Evolutionary conservation across 2,888 invertebrate genomes (phyloP).

Genomic region (Idaea aversata): DNA sequence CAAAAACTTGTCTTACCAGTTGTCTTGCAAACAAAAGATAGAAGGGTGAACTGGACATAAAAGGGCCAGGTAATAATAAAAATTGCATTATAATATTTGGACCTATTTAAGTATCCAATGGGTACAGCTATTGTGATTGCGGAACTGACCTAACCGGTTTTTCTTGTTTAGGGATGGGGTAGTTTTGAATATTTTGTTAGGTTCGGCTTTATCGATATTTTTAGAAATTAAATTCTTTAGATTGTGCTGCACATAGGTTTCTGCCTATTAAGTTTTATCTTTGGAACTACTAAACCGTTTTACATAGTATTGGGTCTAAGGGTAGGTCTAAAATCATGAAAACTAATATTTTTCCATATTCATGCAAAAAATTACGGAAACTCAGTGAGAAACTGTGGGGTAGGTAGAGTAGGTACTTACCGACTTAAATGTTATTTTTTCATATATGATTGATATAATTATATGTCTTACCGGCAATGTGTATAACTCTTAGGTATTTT

Average conservation of each 20-base stretch:
- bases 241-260: neutral
- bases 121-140: constrained; percentile 69
- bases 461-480: too few species aligned
- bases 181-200: neutral
- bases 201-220: constrained; percentile 28
- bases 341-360: too few species aligned
- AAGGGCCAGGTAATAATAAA: constrained; percentile 62
- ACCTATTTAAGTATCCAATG: constrained; percentile 79
- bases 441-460: too few species aligned
- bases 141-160: constrained; percentile 79
- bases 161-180: constrained; percentile 39
- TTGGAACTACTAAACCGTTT: too few species aligned
- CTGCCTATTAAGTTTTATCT: neutral
- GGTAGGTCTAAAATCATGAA: too few species aligned
- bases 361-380: too few species aligned
- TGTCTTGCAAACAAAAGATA: constrained; percentile 69
- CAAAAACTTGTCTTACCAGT: constrained; percentile 79
- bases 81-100: constrained; percentile 76
- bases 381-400: too few species aligned
- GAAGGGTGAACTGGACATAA: constrained; percentile 75
- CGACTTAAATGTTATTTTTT: too few species aligned
- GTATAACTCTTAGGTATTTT: too few species aligned
- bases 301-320: too few species aligned
- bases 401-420: too few species aligned
- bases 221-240: neutral